Base-by-base conservation (phyloP, 2,797 vertebrate species). In the Steatocranus sp. region DNA sequence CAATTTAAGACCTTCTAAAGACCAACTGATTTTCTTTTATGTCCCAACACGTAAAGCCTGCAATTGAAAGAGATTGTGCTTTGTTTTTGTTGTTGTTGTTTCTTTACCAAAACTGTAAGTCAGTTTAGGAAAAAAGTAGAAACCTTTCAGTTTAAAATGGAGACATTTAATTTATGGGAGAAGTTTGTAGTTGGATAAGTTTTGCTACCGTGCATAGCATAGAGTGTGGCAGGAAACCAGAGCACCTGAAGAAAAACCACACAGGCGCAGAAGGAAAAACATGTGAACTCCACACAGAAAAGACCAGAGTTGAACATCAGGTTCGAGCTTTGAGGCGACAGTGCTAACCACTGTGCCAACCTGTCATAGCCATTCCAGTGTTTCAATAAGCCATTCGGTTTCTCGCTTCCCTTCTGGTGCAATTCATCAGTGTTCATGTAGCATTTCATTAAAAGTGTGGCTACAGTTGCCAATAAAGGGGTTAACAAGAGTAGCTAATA, bases 391-490 rank as follows among this genome's bases (percentile, higher is more conserved):
- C 86, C 78, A 90, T 88, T 83, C 34, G 53, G 27, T 38, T 49
- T 61, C 10, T 82, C 50, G 30, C 56, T 85, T 66, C 46, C 78
- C 53, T 81, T 48, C 80, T 85, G 75, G 80, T 82, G 58, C 27
- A 14, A 58, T 73, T 41, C 30, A 73, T 20, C 53, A 66, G 86
- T 82, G 46, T 86, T 83, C 48, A 86, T 91, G 94, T 93, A 94
- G 93, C 92, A 90, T 92, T 87, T 79, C 76, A 82, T 83, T 15
- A 53, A 4, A 56, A 76, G 30, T 58, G 38, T 75, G 83, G 89
- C 87, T 88, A 81, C 87, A 78, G 58, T 80, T 85, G 74, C 78
- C 78, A 85, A 81, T 81, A 50, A 78, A 8, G 34, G 9, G 11
- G 18, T 76, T 73, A 79, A 48, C 51, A 86, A 46, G 38, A 53